These are phyloP conservation scores for Xylophagus ater DNA, from an alignment of 2,888 invertebrate genomes.

Conservation along the genomic window DNA sequence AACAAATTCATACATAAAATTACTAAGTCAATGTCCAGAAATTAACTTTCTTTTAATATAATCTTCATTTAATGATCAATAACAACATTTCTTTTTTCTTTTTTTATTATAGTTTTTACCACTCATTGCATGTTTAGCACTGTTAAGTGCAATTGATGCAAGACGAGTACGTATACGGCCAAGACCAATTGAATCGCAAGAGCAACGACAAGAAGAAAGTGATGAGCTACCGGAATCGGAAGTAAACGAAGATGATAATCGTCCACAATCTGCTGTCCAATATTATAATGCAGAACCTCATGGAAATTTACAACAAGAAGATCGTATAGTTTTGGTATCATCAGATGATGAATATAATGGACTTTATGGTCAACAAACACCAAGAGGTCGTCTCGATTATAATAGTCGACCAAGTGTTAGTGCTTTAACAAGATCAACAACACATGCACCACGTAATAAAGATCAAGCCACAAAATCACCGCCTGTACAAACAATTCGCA, in stretches of 20 bases:
- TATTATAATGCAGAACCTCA: slow-evolving; percentile 36
- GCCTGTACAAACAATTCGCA: slow-evolving; percentile 70
- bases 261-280: slow-evolving; percentile 32
- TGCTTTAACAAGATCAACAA: slow-evolving; percentile 17
- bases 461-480: slow-evolving; percentile 52
- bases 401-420: slow-evolving; percentile 20
- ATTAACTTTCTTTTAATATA: too few species aligned
- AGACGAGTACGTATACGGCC: slow-evolving; percentile 42
- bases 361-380: slow-evolving; percentile 36
- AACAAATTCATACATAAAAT: too few species aligned
- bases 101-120: slow-evolving; percentile 14
- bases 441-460: slow-evolving; percentile 40
- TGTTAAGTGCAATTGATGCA: slow-evolving; percentile 11
- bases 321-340: slow-evolving; percentile 35
- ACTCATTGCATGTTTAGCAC: slow-evolving; percentile 11
- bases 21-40: too few species aligned
- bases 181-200: slow-evolving; percentile 10
- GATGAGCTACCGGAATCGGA: slow-evolving; percentile 27
- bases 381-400: slow-evolving; percentile 19
- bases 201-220: slow-evolving; percentile 10
- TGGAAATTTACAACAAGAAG: slow-evolving; percentile 21
- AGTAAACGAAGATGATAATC: slow-evolving; percentile 40
- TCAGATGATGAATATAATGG: slow-evolving; percentile 41
- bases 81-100: slow-evolving; percentile 7
- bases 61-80: slow-evolving; percentile 3